These are phyloP conservation scores for Theretra japonica DNA, from an alignment of 2,888 invertebrate genomes.

Conservation along the genomic window DNA sequence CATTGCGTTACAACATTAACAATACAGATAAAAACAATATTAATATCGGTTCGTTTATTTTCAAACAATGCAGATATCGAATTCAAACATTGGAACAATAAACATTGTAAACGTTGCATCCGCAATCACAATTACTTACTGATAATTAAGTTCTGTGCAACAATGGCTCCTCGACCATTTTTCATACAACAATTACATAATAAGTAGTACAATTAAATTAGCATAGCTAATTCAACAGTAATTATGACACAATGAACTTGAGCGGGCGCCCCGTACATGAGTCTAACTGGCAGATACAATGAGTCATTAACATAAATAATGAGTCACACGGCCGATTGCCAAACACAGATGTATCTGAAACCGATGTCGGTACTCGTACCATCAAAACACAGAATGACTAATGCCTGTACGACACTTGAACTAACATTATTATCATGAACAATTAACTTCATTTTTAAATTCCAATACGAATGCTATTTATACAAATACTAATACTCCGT, in stretches of 20 bases:
- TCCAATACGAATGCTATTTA: too few species aligned
- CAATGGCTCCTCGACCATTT: neutral
- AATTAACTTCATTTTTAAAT: constrained; percentile 12
- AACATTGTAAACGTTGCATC: neutral
- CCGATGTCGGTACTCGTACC: constrained; percentile 45
- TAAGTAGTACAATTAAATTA: constrained; percentile 38
- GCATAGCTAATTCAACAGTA: constrained; percentile 50
- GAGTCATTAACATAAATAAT: constrained; percentile 62
- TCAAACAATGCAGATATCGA: neutral
- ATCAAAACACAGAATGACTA: constrained; percentile 59
- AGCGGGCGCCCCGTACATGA: constrained; percentile 39
- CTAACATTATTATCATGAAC: constrained; percentile 43
- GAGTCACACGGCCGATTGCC: constrained; percentile 55
- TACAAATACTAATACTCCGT: too few species aligned
- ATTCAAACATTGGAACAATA: constrained; percentile 6
- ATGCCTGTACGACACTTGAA: constrained; percentile 48
- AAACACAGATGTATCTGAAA: constrained; percentile 65
- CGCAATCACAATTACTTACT: constrained; percentile 15
- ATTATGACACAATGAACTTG: constrained; percentile 47
- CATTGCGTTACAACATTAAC: neutral
- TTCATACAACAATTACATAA: constrained; percentile 22
- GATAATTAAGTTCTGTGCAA: constrained; percentile 4
- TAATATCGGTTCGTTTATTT: constrained; percentile 3
- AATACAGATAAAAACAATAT: neutral
- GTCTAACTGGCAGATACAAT: constrained; percentile 51